A percentile compares a stretch with the other conserved stretches of the same genome.
Evolutionary conservation across 92 coral and sea anemone species (phyloP).

Genomic region (Isaurus tuberculatus): DNA sequence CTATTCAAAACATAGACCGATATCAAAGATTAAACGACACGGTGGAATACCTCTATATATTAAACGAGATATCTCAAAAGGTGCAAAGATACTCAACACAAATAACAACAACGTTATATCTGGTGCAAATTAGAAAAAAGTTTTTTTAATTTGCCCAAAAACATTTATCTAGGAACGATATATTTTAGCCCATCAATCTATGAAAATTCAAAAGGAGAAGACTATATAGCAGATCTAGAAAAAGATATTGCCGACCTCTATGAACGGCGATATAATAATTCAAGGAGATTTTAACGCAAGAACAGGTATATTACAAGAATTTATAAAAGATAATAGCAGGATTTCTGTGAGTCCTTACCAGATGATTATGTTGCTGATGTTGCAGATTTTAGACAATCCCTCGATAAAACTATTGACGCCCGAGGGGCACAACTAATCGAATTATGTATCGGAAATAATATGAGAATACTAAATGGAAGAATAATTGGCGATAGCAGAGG

Average conservation of each 20-base stretch:
- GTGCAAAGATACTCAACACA: background rate
- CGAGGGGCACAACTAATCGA: background rate
- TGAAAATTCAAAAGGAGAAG: background rate
- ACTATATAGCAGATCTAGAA: background rate
- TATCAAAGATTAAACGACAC: background rate
- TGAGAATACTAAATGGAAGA: slow-evolving; percentile 2
- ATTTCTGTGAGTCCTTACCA: background rate
- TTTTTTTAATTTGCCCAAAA: background rate
- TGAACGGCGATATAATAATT: background rate
- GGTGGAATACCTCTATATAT: background rate
- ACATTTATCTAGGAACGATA: slow-evolving; percentile 24
- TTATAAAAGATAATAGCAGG: background rate
- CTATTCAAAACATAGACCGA: background rate
- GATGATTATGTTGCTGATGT: background rate
- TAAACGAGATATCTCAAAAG: slow-evolving; percentile 35
- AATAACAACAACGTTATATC: slow-evolving; percentile 9
- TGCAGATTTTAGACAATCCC: background rate
- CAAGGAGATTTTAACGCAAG: background rate
- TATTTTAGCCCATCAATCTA: slow-evolving; percentile 24
- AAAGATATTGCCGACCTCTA: background rate
- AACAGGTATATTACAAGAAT: background rate
- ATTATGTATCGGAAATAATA: background rate
- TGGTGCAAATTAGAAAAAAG: slow-evolving; percentile 17
- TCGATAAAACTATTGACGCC: background rate
- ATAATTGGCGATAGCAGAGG: background rate